Evolutionary conservation across 37 sponge, comb jelly and placozoan genomes (phyloP).

Genomic region (Oopsacas minuta): DNA sequence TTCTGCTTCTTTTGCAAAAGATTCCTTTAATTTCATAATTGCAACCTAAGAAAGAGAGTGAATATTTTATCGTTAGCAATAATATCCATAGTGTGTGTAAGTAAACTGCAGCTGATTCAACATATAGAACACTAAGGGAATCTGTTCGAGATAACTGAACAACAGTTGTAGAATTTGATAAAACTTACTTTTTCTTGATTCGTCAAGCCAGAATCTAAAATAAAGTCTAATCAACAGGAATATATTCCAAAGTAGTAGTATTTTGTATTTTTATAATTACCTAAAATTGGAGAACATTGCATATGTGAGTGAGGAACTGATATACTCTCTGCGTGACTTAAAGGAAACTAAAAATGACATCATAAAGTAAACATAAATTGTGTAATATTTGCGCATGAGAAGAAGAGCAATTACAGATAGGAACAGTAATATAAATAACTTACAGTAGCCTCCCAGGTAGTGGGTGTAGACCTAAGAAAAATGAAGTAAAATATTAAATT

Average conservation of each 20-base stretch:
- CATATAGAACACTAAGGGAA: too few species aligned
- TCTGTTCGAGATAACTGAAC: too few species aligned
- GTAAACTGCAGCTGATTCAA: too few species aligned
- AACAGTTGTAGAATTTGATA: too few species aligned
- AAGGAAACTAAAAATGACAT: neutral
- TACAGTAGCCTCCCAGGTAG: neutral
- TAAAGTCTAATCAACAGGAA: too few species aligned
- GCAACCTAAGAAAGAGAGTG: neutral
- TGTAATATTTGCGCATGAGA: too few species aligned
- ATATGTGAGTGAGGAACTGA: conserved; percentile 4
- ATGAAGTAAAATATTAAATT: neutral
- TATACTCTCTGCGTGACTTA: neutral
- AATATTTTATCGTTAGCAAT: neutral
- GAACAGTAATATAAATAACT: too few species aligned
- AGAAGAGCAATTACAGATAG: too few species aligned
- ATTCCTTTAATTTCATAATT: conserved; percentile 6
- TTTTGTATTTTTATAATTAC: neutral
- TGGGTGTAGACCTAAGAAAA: neutral
- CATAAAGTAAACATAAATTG: too few species aligned
- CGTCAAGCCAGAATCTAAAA: neutral
- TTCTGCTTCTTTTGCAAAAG: neutral
- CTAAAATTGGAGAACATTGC: conserved; percentile 12
- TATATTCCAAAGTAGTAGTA: too few species aligned
- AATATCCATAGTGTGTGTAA: neutral
- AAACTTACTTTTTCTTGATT: neutral